Base-by-base conservation (phyloP, 2,113 vertebrate genomes). In the Sebastes fasciatus region DNA sequence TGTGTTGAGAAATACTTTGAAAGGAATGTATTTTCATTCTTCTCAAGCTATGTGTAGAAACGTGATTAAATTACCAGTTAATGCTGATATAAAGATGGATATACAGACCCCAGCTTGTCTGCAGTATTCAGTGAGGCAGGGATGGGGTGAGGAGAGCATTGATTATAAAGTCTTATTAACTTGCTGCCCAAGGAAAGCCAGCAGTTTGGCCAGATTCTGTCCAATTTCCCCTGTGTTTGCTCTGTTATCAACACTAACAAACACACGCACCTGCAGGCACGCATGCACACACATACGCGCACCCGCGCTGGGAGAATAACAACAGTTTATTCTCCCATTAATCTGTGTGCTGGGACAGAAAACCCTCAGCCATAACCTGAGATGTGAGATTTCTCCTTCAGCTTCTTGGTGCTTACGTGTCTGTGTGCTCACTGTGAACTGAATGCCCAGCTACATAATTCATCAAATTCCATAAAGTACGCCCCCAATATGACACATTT, bases 111-210 rank as follows among this genome's bases (percentile, higher is more conserved):
- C 12, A 42, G 54, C n/a, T 34, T 72, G 49, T 72, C 62, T 2
- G 76, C 40, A 57, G 72, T 60, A 19, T 66, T 68, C 26, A 79
- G 57, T 0, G 52, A 86, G 75, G 34, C 42, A 63, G 43, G 14
- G 40, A 60, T 14, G 9, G 5, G 19, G 34, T 26, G 72, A 81
- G 16, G 54, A 43, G n/a, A 78, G 70, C 84, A 92, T 90, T 85
- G 87, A 91, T 89, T 83, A 71, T 40, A 46, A 81, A 42, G 70
- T 67, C 49, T 82, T 79, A 91, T 89, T 84, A 88, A 79, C 77
- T 72, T 23, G 51, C 68, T 72, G 76, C 51, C 48, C 61, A 79
- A 77, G 68, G 79, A 82, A 86, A 76, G 40, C 5, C 43, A 78
- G 65, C 42, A 40, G 52, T 72, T 77, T 57, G 74, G 42, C 21